Conservation (phyloP, 2,888 invertebrate species). For the Darwinula stevensoni region DNA sequence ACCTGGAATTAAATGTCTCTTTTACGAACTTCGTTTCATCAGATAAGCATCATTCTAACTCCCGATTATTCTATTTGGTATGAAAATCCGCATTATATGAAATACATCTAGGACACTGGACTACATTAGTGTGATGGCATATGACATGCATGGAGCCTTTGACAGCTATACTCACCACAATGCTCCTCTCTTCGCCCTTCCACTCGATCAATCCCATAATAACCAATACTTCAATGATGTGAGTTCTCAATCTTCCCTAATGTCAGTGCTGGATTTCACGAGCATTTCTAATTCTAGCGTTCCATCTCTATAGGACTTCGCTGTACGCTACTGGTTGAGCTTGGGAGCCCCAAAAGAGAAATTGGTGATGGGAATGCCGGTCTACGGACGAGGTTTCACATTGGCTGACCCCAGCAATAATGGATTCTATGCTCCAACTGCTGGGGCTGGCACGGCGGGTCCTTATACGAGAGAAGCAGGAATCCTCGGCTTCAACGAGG, state of each 20-base stretch:
- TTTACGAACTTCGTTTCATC: too few species aligned
- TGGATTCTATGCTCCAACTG: slow-evolving; percentile 26
- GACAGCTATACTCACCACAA: slow-evolving; percentile 31
- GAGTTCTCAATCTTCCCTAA: too few species aligned
- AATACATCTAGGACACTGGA: slow-evolving; percentile 32
- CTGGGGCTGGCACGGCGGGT: too few species aligned
- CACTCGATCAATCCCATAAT: background rate
- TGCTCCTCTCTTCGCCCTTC: slow-evolving; percentile 25
- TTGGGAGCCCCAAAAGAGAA: slow-evolving; percentile 28
- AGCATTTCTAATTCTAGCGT: too few species aligned
- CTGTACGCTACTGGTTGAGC: slow-evolving; percentile 23
- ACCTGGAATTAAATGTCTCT: too few species aligned
- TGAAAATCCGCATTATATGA: too few species aligned
- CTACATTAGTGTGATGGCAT: slow-evolving; percentile 24
- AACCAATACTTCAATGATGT: background rate
- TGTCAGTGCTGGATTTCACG: too few species aligned
- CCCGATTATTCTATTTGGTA: too few species aligned
- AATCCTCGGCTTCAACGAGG: too few species aligned
- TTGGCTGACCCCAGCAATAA: slow-evolving; percentile 19
- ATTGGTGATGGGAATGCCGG: slow-evolving; percentile 32
- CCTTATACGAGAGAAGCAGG: too few species aligned
- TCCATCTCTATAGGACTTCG: too few species aligned
- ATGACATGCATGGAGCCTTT: slow-evolving; percentile 20
- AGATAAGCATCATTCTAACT: too few species aligned
- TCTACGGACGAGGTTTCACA: slow-evolving; percentile 36